Evolutionary conservation across 2,888 invertebrate genomes (phyloP).

Genomic region (Lingula anatina): DNA sequence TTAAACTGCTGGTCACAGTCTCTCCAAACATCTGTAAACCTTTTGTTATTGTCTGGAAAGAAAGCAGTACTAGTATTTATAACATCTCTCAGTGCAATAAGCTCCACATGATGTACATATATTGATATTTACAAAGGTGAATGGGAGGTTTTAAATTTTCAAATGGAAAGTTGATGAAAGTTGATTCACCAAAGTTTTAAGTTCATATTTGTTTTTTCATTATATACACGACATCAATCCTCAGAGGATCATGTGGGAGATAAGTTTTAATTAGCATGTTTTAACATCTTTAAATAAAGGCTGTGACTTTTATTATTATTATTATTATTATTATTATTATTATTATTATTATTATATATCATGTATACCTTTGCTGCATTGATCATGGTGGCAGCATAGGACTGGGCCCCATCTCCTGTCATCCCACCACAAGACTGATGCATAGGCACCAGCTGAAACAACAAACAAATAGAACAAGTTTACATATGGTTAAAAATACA

Average conservation of each 20-base stretch:
- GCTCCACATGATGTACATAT: background rate
- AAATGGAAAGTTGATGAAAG: too few species aligned
- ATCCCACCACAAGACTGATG: conserved; percentile 54
- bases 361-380: conserved; percentile 86
- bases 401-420: conserved; percentile 69
- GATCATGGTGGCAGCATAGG: conserved; percentile 80
- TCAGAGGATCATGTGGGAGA: too few species aligned
- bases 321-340: too few species aligned
- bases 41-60: conserved; percentile 69
- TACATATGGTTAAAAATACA: background rate
- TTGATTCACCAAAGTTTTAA: too few species aligned
- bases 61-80: background rate
- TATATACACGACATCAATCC: too few species aligned
- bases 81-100: background rate
- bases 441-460: conserved; percentile 45
- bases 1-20: conserved; percentile 83
- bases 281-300: too few species aligned
- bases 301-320: too few species aligned
- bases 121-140: too few species aligned
- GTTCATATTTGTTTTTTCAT: too few species aligned
- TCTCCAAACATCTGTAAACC: conserved; percentile 79
- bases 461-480: background rate
- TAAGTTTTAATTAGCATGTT: too few species aligned
- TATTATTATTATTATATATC: too few species aligned
- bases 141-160: too few species aligned